Conservation (phyloP, 1,140 invertebrate genomes). For the Kradibia gibbosae region DNA sequence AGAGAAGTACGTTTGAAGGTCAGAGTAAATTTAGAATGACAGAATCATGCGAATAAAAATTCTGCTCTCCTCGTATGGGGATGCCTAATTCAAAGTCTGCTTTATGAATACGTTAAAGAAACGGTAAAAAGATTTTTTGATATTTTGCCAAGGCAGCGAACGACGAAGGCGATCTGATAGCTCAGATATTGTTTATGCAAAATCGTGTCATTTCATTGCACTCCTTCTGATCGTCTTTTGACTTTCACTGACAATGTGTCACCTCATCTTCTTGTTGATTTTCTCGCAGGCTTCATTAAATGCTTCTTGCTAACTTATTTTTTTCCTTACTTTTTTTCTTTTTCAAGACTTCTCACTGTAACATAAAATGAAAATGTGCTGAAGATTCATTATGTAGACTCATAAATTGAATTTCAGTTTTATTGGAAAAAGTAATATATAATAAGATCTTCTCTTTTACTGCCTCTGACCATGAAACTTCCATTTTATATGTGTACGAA, state of each 20-base stretch:
- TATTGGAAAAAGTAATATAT: neutral
- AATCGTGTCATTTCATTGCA: neutral
- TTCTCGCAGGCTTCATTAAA: neutral
- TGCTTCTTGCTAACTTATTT: neutral
- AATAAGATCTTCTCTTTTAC: neutral
- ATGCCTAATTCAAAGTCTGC: too few species aligned
- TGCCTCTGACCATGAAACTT: neutral
- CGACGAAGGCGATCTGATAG: neutral
- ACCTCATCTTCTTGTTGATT: neutral
- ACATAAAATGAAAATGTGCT: neutral
- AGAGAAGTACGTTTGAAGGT: too few species aligned
- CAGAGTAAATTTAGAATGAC: too few species aligned
- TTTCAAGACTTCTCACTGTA: neutral
- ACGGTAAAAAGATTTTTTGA: too few species aligned
- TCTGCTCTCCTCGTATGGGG: too few species aligned
- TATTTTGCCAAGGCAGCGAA: neutral
- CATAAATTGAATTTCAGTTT: constrained; percentile 1
- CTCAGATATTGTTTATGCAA: neutral
- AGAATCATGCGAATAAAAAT: too few species aligned
- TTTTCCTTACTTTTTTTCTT: neutral
- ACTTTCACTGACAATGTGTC: constrained; percentile 1
- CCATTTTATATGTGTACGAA: neutral
- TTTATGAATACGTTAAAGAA: too few species aligned
- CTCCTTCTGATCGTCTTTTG: neutral
- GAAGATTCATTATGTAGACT: neutral